Evolutionary conservation across 2,113 vertebrate genomes (phyloP), one percentile per base, ranked within the genome.

Genomic region (Xiphophorus couchianus): DNA sequence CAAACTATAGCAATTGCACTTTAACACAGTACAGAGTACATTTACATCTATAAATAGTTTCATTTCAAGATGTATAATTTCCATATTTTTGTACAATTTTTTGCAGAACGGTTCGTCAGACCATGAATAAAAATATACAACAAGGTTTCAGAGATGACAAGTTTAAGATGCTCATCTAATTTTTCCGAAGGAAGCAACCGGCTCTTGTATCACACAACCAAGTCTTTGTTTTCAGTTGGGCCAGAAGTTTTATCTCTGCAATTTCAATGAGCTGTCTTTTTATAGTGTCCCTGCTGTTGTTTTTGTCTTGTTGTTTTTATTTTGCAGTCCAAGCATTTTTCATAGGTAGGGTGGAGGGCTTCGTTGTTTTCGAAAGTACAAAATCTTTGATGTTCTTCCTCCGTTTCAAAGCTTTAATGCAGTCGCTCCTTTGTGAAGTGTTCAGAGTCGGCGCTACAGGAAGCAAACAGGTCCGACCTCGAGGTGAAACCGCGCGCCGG

Each of bases 391-490:
- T 58, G 51, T 58, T 58, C 9, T 61, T 58, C 6, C 63, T 66
- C n/a, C 61, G 19, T 29, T 5, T 37, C 65, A 54, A 65, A 60
- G 19, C 48, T 66, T 66, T 61, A 31, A 44, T 62, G 39, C 9
- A 33, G 74, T 77, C 51, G 11, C 48, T 81, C 67, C 75, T 61
- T 28, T 68, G 14, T 73, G 60, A 70, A 77, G 71, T 14, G 1
- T 12, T 39, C 58, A 13, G 17, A 17, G 14, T 39, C 33, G 8
- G 35, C 78, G 70, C 77, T 95, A 99, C 79, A 98, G 92, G 93
- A 98, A 99, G 93, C 98, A 99, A 0, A 97, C 95, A 0, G 96
- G 95, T 86, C 97, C 97, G 0, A 99, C 96, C 93, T 99, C 98
- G 0, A 99, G 95, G 94, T 96, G 96, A 71, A 96, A 96, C 1